Evolutionary conservation across 2,797 vertebrate genomes (phyloP).

Genomic region (Chlorospingus semifuscus): DNA sequence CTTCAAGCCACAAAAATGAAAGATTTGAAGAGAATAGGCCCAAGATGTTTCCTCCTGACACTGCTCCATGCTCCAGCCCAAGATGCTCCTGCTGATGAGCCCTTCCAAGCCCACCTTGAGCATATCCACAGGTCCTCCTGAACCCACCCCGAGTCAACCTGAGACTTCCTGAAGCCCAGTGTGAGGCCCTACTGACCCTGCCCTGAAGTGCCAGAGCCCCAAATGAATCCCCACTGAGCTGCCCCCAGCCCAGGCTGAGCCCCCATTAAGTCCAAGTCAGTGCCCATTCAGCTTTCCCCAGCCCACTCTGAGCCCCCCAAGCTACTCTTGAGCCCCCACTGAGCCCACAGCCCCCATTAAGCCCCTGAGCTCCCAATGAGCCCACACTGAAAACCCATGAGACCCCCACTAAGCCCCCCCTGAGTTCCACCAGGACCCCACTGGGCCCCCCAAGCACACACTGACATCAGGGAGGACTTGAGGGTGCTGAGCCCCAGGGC

Average conservation of each 20-base stretch:
- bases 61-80: fast-evolving
- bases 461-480: neutral
- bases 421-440: neutral
- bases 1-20: neutral
- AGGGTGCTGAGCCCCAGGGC: neutral
- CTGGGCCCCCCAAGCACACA: neutral
- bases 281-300: neutral
- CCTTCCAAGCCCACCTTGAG: neutral
- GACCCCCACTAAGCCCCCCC: neutral
- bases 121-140: neutral
- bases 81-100: neutral
- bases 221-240: neutral
- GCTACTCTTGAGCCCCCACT: neutral
- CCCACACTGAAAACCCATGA: neutral
- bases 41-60: neutral
- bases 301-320: neutral
- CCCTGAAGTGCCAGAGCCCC: neutral
- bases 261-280: neutral
- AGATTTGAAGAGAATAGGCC: neutral
- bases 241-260: neutral
- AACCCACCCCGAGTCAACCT: neutral
- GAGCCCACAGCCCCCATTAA: neutral
- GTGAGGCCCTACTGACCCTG: neutral
- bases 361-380: neutral
- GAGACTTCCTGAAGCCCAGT: neutral